These are phyloP conservation scores for Netta rufina DNA, from an alignment of 2,797 vertebrate genomes.

Conservation along the genomic window DNA sequence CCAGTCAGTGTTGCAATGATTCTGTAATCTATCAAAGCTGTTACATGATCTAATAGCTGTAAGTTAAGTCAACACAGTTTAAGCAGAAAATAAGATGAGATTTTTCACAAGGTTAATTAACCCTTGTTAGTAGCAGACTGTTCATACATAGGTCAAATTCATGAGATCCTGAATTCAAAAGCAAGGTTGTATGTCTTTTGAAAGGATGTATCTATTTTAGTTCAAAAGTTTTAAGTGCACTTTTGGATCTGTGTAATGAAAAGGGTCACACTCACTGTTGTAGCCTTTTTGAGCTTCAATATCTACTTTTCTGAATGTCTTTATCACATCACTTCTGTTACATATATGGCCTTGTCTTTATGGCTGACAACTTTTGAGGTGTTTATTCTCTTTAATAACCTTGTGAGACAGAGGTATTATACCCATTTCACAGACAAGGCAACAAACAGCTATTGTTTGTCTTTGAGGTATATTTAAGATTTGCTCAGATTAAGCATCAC, in stretches of 20 bases:
- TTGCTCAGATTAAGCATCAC: neutral
- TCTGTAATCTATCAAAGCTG: conserved; percentile 61
- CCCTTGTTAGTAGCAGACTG: neutral
- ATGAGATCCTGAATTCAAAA: neutral
- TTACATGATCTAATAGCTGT: conserved; percentile 52
- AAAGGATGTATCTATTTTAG: neutral
- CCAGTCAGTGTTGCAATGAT: conserved; percentile 62
- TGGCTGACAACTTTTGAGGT: neutral
- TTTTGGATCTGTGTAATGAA: neutral
- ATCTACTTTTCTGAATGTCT: neutral
- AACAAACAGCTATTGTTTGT: neutral
- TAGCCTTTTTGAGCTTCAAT: neutral
- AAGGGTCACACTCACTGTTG: neutral
- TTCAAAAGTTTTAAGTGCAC: neutral
- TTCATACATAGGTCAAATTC: neutral
- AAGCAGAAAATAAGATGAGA: conserved; percentile 28
- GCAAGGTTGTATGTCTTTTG: neutral
- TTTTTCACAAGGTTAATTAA: conserved; percentile 38
- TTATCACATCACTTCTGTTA: neutral
- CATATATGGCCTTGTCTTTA: neutral
- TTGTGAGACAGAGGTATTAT: neutral
- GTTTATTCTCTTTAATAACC: neutral
- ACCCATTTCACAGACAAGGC: neutral
- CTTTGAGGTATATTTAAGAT: neutral
- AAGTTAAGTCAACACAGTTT: conserved; percentile 50